Percentiles rank a stretch among this genome's conserved stretches.
phyloP scores from a whole-genome alignment of 2,113 vertebrate species.

The human (Homo sapiens) region GRCh38 chr17:38209501-38210000 shows the following conservation, averaged over 20 bases:
- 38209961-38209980: not conserved
- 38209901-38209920: slow-evolving; percentile 30
- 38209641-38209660: not conserved
- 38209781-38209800: slow-evolving; percentile 12
- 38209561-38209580: slow-evolving; percentile 34
- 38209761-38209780: slow-evolving; percentile 29
- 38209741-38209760: not conserved
- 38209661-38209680: slow-evolving; percentile 23
- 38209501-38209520: slow-evolving; percentile 51
- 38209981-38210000: not conserved
- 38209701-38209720: slow-evolving; percentile 15
- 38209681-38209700: slow-evolving; percentile 9
- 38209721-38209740: not conserved
- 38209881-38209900: not conserved
- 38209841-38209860: slow-evolving; percentile 40
- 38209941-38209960: not conserved
- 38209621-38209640: not conserved
- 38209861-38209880: slow-evolving; percentile 39
- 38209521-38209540: slow-evolving; percentile 48
- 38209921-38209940: slow-evolving; percentile 26
- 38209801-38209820: not conserved
- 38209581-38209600: slow-evolving; percentile 43
- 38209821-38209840: slow-evolving; percentile 39
- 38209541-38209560: slow-evolving; percentile 34
- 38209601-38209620: slow-evolving; percentile 37